Percentiles rank a stretch among this genome's conserved stretches.
These are phyloP conservation scores for Venustoraphidia nigricollis DNA, from an alignment of 2,888 invertebrate genomes.

Conservation along the genomic window DNA sequence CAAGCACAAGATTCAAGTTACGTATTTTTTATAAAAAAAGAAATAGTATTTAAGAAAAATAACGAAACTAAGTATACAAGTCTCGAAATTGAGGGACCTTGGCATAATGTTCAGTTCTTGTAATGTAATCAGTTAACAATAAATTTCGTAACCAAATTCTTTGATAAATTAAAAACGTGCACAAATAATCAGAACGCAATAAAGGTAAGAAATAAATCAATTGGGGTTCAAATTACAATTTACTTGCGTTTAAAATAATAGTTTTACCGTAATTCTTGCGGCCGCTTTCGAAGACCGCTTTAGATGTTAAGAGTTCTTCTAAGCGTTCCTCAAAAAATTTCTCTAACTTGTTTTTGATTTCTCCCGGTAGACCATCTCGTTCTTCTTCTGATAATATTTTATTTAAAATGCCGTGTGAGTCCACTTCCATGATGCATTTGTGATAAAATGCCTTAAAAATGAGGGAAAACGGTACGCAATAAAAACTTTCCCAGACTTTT, in stretches of 20 bases:
- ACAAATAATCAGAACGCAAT: neutral
- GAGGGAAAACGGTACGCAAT: neutral
- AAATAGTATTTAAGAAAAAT: too few species aligned
- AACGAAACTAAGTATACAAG: too few species aligned
- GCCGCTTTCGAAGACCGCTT: constrained; percentile 55
- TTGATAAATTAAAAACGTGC: constrained; percentile 4
- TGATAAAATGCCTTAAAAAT: neutral
- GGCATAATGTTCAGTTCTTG: too few species aligned
- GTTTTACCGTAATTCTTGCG: constrained; percentile 43
- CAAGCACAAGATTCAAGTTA: too few species aligned
- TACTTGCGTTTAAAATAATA: neutral
- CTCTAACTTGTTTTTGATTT: constrained; percentile 44
- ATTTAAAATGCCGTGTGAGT: constrained; percentile 24
- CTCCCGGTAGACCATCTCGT: constrained; percentile 34
- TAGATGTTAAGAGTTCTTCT: constrained; percentile 55
- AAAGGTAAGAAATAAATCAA: neutral
- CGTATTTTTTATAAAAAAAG: too few species aligned
- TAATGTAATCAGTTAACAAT: neutral
- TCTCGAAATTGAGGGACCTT: too few species aligned
- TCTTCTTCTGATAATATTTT: constrained; percentile 35
- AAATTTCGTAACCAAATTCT: neutral
- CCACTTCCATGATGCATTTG: constrained; percentile 21
- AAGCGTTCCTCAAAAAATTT: constrained; percentile 41
- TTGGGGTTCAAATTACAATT: constrained; percentile 1
- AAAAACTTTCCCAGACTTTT: too few species aligned